Evolutionary conservation across 2,888 invertebrate species (phyloP).

Genomic region (Volucella bombylans): DNA sequence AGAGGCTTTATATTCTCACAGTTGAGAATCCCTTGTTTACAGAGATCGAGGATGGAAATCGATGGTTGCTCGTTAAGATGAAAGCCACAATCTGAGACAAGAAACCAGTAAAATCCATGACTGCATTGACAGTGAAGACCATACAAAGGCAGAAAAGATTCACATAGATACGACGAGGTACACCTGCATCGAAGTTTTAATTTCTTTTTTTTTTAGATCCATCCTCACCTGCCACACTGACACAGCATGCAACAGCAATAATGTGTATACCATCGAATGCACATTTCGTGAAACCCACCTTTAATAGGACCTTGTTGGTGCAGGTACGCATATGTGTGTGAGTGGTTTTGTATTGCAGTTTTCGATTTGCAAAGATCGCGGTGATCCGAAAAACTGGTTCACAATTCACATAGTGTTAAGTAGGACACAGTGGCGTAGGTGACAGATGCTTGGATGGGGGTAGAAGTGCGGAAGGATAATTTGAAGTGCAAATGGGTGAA

Average conservation of each 20-base stretch:
- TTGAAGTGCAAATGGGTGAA: neutral
- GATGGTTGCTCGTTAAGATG: constrained; percentile 11
- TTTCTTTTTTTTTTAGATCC: constrained; percentile 30
- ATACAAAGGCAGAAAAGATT: constrained; percentile 29
- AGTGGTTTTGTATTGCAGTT: constrained; percentile 13
- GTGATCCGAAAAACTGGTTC: constrained; percentile 42
- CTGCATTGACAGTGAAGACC: neutral
- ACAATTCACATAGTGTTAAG: constrained; percentile 26
- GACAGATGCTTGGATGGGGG: constrained; percentile 37
- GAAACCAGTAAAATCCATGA: constrained; percentile 27
- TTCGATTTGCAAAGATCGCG: constrained; percentile 24
- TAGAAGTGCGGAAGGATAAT: neutral
- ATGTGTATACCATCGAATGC: neutral
- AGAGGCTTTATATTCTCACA: constrained; percentile 25
- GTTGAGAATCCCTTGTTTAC: neutral
- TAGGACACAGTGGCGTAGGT: constrained; percentile 41
- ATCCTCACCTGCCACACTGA: constrained; percentile 65
- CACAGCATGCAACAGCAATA: constrained; percentile 1
- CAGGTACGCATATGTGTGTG: constrained; percentile 12
- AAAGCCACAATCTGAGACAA: constrained; percentile 40
- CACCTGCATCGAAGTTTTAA: constrained; percentile 60
- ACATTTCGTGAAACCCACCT: neutral
- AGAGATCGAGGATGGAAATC: constrained; percentile 7
- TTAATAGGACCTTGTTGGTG: constrained; percentile 28
- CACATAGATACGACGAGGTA: constrained; percentile 34